These are phyloP conservation scores for Pteronotus mesoamericanus DNA, from an alignment of 2,797 vertebrate species.

Conservation along the genomic window DNA sequence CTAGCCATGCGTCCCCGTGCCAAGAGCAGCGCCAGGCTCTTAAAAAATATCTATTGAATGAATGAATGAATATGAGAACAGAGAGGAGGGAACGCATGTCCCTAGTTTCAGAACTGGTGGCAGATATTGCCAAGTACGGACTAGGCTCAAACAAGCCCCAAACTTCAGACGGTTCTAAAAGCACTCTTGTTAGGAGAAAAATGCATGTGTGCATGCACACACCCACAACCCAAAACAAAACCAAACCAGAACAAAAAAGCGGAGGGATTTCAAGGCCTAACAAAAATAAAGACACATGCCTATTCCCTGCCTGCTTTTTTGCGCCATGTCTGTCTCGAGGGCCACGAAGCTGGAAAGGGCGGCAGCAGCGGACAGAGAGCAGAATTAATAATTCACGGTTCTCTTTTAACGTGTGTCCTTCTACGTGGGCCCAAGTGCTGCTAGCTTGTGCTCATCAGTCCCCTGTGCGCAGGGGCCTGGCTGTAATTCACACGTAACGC, in stretches of 20 bases:
- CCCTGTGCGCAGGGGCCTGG: rapidly evolving
- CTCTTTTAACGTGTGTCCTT: background rate
- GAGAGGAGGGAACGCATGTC: background rate
- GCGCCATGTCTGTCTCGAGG: background rate
- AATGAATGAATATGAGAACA: background rate
- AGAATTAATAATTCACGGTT: background rate
- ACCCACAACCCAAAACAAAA: background rate
- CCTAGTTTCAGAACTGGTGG: background rate
- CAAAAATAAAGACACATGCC: background rate
- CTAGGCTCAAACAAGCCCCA: background rate
- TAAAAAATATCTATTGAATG: background rate
- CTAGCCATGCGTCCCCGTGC: rapidly evolving
- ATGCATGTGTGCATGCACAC: rapidly evolving
- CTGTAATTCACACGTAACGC: background rate
- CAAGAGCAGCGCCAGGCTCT: background rate
- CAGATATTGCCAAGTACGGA: background rate
- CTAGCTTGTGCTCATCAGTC: rapidly evolving
- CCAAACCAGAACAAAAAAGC: background rate
- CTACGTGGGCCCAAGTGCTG: rapidly evolving
- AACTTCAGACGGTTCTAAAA: background rate
- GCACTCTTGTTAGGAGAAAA: background rate
- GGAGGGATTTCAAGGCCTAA: background rate
- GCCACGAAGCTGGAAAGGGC: rapidly evolving
- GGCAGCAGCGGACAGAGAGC: rapidly evolving
- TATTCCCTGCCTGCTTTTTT: background rate